Evolutionary conservation across 2,888 invertebrate species (phyloP).

Genomic region (Leuctra nigra): DNA sequence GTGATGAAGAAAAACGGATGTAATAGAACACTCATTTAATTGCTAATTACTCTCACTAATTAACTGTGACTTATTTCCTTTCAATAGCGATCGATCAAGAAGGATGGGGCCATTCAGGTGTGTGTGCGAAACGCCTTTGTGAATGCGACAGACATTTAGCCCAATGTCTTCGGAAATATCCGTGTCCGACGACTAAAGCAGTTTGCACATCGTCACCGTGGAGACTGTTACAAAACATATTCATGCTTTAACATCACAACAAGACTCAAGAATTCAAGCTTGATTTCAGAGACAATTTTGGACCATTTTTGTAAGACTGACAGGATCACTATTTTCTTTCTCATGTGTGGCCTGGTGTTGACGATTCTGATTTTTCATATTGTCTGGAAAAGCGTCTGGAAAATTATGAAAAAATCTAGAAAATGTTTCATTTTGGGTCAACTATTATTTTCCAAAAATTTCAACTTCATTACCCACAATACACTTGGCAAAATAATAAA

Average conservation of each 20-base stretch:
- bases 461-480: neutral
- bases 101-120: conserved; percentile 50
- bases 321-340: no score
- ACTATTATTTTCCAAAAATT: neutral
- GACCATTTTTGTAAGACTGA: no score
- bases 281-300: no score
- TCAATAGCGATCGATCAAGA: conserved; percentile 52
- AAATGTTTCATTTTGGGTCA: no score
- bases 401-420: no score
- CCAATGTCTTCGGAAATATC: conserved; percentile 66
- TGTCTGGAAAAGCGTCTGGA: no score
- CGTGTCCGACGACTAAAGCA: conserved; percentile 65
- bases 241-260: conserved; percentile 43
- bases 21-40: neutral
- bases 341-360: no score
- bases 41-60: neutral
- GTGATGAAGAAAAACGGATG: neutral
- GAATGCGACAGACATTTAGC: conserved; percentile 76
- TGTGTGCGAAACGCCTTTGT: conserved; percentile 73
- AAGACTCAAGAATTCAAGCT: no score
- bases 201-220: conserved; percentile 68
- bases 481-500: neutral
- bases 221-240: conserved; percentile 64
- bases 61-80: conserved; percentile 29
- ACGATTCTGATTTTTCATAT: no score